Base-by-base conservation (phyloP, 2,888 invertebrate genomes). In the Callimorpha dominula region DNA sequence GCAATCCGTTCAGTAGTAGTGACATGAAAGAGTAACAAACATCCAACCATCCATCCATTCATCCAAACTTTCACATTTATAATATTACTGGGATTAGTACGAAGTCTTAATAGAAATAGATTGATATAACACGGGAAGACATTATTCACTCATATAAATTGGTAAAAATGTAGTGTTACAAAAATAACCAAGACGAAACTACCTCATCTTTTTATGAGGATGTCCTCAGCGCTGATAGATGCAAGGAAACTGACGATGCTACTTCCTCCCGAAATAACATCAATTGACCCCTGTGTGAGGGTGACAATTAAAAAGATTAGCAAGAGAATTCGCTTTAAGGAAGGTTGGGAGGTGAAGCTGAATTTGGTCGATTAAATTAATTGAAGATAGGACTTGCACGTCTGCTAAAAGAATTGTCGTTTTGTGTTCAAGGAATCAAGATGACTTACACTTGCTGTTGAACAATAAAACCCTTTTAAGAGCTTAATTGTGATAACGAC, bases 261-360 rank as follows among this genome's bases (percentile, higher is more conserved):
- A 57, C 43, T 68, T 68, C 67, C 67, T 68, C 54, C 6, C 57
- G 20, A 68, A 68, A 68, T 68, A 68, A 12, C 14, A 14, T 4
- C 67, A 68, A 68, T 68, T 68, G 54, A 68, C 67, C 54, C 43
- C 54, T 54, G 31, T 60, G 60, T 43, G 54, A 11, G 52, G 54
- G 67, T 67, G n/a, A 60, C 60, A 60, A 60, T 60, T 60, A 60
- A 60, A 60, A 60, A 60, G 60, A 60, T 60, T 60, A 60, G 14
- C 60, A 31, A 11, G 12, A 60, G 31, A 31, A 60, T 60, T 60
- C 60, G 60, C 60, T 20, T 60, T 60, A 60, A 4, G 5, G 7
- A 31, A 60, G 60, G 60, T 60, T 60, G 31, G 31, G 7, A 60
- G 60, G 31, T 60, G 31, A 60, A 60, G 31, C 60, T 60, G 14